Percentiles rank a stretch among this genome's conserved stretches.
These are phyloP conservation scores for Malurus melanocephalus DNA, from an alignment of 2,113 vertebrate species.

Conservation along the genomic window DNA sequence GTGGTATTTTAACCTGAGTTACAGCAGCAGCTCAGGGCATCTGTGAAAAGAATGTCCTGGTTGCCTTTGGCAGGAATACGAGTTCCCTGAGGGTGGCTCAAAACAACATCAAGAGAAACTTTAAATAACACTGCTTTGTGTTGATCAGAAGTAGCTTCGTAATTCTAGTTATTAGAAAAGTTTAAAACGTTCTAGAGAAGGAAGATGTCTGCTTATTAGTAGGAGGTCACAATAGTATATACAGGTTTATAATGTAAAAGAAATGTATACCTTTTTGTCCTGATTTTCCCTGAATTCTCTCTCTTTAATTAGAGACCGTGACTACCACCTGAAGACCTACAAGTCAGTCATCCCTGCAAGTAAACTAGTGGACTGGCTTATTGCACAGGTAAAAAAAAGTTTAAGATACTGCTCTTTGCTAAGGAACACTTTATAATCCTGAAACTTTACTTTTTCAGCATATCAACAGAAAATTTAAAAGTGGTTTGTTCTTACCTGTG, in stretches of 20 bases:
- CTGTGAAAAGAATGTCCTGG: not conserved
- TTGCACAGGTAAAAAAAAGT: constrained; percentile 83
- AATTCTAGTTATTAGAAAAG: not conserved
- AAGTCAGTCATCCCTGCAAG: constrained; percentile 93
- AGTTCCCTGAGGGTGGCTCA: not conserved
- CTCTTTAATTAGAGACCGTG: constrained; percentile 82
- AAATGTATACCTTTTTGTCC: not conserved
- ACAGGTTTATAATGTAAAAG: not conserved
- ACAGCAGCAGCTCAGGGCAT: not conserved
- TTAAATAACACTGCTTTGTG: not conserved
- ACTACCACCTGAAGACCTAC: constrained; percentile 95
- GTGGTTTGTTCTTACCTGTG: not conserved
- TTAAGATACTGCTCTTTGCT: not conserved
- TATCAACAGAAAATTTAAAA: not conserved
- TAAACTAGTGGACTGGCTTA: constrained; percentile 96
- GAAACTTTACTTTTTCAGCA: not conserved
- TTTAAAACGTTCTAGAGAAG: not conserved
- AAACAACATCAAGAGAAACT: not conserved
- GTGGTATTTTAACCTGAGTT: not conserved
- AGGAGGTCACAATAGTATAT: not conserved
- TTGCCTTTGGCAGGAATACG: not conserved
- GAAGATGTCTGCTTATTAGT: not conserved
- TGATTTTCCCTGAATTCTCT: not conserved
- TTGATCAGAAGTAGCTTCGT: not conserved
- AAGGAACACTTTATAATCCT: not conserved